Evolutionary conservation across 2,888 invertebrate genomes (phyloP).

Genomic region (Callimorpha dominula): DNA sequence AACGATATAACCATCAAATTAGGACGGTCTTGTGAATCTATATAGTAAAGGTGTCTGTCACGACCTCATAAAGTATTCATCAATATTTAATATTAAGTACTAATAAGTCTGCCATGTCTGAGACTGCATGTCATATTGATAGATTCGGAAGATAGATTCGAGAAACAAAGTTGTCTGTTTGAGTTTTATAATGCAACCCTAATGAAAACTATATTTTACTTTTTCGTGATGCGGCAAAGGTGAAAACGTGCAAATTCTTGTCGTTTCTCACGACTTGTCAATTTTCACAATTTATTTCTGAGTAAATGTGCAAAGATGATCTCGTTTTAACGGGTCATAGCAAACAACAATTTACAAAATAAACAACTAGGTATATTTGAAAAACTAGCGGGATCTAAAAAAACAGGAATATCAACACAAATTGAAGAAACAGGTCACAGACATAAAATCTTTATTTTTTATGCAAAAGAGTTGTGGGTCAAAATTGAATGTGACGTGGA

Average conservation of each 20-base stretch:
- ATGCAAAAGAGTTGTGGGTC: too few species aligned
- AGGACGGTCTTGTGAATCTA: background rate
- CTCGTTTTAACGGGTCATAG: background rate
- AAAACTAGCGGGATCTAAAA: background rate
- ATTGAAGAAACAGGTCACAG: background rate
- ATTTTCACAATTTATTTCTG: slow-evolving; percentile 30
- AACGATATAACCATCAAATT: slow-evolving; percentile 2
- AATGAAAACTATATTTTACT: too few species aligned
- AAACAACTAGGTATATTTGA: background rate
- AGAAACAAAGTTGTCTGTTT: background rate
- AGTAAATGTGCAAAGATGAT: slow-evolving; percentile 30
- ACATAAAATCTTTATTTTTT: too few species aligned
- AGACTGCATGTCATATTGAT: background rate
- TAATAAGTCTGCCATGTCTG: background rate
- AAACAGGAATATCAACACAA: background rate
- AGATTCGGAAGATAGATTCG: background rate
- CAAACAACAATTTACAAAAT: background rate
- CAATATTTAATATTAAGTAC: background rate
- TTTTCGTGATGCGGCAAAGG: slow-evolving; percentile 22
- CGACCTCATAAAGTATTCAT: background rate
- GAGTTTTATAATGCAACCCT: too few species aligned
- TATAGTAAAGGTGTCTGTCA: background rate
- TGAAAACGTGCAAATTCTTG: slow-evolving; percentile 14
- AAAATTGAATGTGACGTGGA: too few species aligned
- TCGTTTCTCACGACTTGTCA: slow-evolving; percentile 37